phyloP scores from a whole-genome alignment of 2,888 invertebrate species.

The Sinopyrophorus schimmeli region DNA sequence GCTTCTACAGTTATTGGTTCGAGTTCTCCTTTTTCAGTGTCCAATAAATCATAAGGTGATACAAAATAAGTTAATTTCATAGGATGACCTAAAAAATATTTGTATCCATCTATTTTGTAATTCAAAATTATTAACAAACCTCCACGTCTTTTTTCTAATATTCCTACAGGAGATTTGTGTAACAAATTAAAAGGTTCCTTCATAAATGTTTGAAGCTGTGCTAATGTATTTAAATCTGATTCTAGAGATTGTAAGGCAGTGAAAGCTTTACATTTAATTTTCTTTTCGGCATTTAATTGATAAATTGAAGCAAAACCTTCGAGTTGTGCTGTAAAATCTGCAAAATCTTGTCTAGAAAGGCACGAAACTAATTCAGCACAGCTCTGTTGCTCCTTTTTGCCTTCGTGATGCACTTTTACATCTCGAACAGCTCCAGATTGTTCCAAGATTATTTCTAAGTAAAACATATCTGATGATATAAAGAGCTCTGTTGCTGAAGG shows the following conservation, averaged over 20 bases:
- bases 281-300: slow-evolving; percentile 92
- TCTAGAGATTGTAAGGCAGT: slow-evolving; percentile 90
- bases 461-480: slow-evolving; percentile 96
- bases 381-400: slow-evolving; percentile 80
- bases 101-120: slow-evolving; percentile 59
- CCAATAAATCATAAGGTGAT: slow-evolving; percentile 88
- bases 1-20: slow-evolving; percentile 76
- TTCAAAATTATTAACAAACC: slow-evolving; percentile 55
- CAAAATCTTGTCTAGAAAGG: slow-evolving; percentile 83
- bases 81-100: slow-evolving; percentile 70
- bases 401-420: slow-evolving; percentile 90
- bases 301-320: slow-evolving; percentile 85
- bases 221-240: slow-evolving; percentile 81
- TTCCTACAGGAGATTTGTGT: slow-evolving; percentile 87
- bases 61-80: slow-evolving; percentile 94
- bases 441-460: slow-evolving; percentile 87
- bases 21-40: slow-evolving; percentile 71
- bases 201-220: slow-evolving; percentile 75
- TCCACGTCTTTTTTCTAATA: slow-evolving; percentile 79
- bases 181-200: slow-evolving; percentile 74
- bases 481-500: slow-evolving; percentile 80
- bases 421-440: slow-evolving; percentile 82
- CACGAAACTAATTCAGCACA: slow-evolving; percentile 87
- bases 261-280: slow-evolving; percentile 91
- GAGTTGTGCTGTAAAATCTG: slow-evolving; percentile 90